Conservation (phyloP, 2,113 vertebrate genomes). For the Chaenogobius annularis region DNA sequence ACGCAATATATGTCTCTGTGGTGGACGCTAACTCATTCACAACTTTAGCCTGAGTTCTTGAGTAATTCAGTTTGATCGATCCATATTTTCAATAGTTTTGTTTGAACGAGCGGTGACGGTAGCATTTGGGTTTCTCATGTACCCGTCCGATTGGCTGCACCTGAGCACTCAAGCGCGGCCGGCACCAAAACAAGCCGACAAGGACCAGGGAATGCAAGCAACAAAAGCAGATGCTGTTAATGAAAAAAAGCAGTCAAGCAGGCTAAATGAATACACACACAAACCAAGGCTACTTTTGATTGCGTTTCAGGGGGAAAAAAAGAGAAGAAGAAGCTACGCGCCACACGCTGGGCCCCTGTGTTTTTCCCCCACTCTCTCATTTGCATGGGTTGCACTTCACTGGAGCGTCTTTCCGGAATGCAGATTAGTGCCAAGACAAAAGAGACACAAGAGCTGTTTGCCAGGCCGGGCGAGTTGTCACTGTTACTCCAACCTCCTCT, state of each 20-base stretch:
- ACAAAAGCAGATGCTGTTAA: slow-evolving; percentile 44
- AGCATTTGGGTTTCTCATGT: slow-evolving; percentile 4
- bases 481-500: not conserved
- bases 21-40: no score
- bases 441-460: slow-evolving; percentile 36
- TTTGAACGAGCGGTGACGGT: slow-evolving; percentile 1
- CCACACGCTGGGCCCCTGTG: slow-evolving; percentile 22
- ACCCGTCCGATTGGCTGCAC: slow-evolving; percentile 1
- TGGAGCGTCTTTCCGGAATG: slow-evolving; percentile 55
- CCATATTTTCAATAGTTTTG: not conserved
- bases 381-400: slow-evolving; percentile 60
- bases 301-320: slow-evolving; percentile 35
- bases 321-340: slow-evolving; percentile 6
- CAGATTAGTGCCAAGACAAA: slow-evolving; percentile 50
- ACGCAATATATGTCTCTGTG: no score
- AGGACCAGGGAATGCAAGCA: slow-evolving; percentile 3
- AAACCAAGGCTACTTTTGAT: slow-evolving; percentile 49
- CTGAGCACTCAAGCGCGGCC: slow-evolving; percentile 3
- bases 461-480: slow-evolving; percentile 20
- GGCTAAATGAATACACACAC: slow-evolving; percentile 52
- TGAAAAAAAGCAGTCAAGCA: slow-evolving; percentile 61
- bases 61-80: not conserved
- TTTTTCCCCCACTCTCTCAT: slow-evolving; percentile 51
- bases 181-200: slow-evolving; percentile 19
- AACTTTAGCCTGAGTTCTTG: no score